These are phyloP conservation scores for Hydriomena furcata DNA, from an alignment of 2,888 invertebrate species.

Conservation along the genomic window DNA sequence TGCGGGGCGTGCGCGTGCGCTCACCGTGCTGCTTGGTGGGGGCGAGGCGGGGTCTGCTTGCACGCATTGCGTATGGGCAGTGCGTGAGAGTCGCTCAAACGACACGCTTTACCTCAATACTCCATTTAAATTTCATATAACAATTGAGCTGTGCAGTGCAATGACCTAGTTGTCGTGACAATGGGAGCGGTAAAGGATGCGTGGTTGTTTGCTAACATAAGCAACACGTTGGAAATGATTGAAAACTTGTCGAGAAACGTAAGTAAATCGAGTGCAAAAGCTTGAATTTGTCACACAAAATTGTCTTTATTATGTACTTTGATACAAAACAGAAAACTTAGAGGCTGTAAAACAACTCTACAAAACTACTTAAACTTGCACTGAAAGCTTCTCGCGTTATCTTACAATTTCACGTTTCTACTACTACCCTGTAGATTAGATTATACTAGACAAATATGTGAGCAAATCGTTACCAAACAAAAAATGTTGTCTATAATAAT, in stretches of 20 bases:
- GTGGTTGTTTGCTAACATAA: constrained; percentile 55
- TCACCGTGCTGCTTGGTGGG: constrained; percentile 46
- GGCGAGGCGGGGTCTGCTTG: constrained; percentile 63
- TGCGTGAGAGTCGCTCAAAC: constrained; percentile 66
- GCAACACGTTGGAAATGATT: constrained; percentile 51
- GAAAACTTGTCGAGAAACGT: constrained; percentile 44
- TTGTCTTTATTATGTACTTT: too few species aligned
- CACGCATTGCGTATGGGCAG: constrained; percentile 73
- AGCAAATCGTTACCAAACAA: too few species aligned
- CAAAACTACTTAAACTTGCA: too few species aligned
- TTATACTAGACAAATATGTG: too few species aligned
- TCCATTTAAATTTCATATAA: constrained; percentile 29
- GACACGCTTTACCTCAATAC: constrained; percentile 36
- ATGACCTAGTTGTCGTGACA: constrained; percentile 36
- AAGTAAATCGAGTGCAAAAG: constrained; percentile 37
- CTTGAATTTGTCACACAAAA: too few species aligned
- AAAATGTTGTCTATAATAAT: too few species aligned
- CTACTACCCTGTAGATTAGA: too few species aligned
- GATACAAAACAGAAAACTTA: too few species aligned
- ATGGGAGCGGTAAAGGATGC: constrained; percentile 57
- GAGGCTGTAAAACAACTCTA: too few species aligned
- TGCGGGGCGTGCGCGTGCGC: constrained; percentile 61
- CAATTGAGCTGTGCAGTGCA: constrained; percentile 33
- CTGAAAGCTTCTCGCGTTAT: too few species aligned
- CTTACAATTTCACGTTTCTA: too few species aligned